phyloP scores from a whole-genome alignment of 1,140 invertebrate genomes.

The Macrosteles quadrilineatus region DNA sequence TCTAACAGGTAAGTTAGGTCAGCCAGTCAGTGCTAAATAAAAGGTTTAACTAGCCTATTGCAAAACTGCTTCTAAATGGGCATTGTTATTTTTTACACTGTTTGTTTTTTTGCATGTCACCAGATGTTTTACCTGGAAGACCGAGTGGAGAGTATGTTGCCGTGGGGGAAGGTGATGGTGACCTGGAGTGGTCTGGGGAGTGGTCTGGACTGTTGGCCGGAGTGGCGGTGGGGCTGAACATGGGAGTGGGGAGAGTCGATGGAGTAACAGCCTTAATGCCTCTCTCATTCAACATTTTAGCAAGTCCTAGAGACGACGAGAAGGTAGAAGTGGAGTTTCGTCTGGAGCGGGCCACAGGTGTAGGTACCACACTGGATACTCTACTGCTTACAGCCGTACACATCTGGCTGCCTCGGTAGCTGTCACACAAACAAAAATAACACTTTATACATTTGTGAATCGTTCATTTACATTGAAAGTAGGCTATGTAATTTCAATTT shows the following conservation, averaged over 20 bases:
- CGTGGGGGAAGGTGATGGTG: conserved; percentile 57
- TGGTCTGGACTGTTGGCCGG: conserved; percentile 77
- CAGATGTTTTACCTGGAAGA: conserved; percentile 56
- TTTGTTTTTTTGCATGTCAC: too few species aligned
- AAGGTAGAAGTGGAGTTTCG: conserved; percentile 73
- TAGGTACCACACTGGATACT: conserved; percentile 51
- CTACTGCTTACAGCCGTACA: conserved; percentile 51
- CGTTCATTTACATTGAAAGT: neutral
- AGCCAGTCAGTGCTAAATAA: too few species aligned
- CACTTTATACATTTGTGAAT: too few species aligned
- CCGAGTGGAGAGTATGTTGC: conserved; percentile 29
- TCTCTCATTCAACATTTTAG: conserved; percentile 78
- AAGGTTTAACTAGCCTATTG: too few species aligned
- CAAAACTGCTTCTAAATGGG: too few species aligned
- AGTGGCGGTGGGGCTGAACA: conserved; percentile 67
- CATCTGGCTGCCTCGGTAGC: conserved; percentile 54
- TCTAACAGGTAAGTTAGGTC: too few species aligned
- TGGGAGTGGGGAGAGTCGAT: conserved; percentile 65
- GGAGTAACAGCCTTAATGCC: conserved; percentile 73
- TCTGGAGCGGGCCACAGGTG: conserved; percentile 62
- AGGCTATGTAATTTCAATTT: too few species aligned
- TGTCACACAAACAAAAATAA: conserved; percentile 39
- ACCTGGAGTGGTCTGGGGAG: conserved; percentile 28
- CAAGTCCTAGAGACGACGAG: conserved; percentile 75
- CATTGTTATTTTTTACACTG: too few species aligned